Evolutionary conservation across 1,140 invertebrate genomes (phyloP).

Genomic region (Acromyrmex charruanus): DNA sequence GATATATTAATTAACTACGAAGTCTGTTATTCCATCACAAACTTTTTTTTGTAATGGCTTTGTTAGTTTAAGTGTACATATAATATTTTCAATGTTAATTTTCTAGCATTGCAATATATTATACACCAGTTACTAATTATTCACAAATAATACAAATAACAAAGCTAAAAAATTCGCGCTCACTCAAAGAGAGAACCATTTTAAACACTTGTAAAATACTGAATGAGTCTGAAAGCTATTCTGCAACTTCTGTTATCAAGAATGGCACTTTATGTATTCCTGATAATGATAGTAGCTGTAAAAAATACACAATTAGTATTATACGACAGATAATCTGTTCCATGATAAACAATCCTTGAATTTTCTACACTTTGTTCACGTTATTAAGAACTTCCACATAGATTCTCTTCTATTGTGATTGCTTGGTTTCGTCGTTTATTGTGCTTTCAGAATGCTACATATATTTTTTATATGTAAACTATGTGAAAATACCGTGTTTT

Average conservation of each 20-base stretch:
- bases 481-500: not conserved
- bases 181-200: constrained; percentile 10
- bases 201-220: constrained; percentile 49
- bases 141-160: constrained; percentile 21
- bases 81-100: constrained; percentile 30
- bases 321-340: constrained; percentile 35
- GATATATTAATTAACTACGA: not conserved
- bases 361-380: not conserved
- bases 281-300: constrained; percentile 67
- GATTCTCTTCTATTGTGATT: not conserved
- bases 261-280: constrained; percentile 59
- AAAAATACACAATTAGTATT: constrained; percentile 61
- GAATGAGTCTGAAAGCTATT: constrained; percentile 26
- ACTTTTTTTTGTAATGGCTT: constrained; percentile 9
- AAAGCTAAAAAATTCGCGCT: constrained; percentile 19
- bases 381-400: not conserved
- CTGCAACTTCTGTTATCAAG: constrained; percentile 62
- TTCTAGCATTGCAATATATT: constrained; percentile 30
- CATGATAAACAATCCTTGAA: not conserved
- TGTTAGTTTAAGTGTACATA: constrained; percentile 35
- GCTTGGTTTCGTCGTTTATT: not conserved
- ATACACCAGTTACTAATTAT: not conserved
- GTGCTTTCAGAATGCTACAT: not conserved
- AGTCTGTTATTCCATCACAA: not conserved
- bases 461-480: not conserved